Conservation (phyloP, 2,113 vertebrate species). For the Alces alces region DNA sequence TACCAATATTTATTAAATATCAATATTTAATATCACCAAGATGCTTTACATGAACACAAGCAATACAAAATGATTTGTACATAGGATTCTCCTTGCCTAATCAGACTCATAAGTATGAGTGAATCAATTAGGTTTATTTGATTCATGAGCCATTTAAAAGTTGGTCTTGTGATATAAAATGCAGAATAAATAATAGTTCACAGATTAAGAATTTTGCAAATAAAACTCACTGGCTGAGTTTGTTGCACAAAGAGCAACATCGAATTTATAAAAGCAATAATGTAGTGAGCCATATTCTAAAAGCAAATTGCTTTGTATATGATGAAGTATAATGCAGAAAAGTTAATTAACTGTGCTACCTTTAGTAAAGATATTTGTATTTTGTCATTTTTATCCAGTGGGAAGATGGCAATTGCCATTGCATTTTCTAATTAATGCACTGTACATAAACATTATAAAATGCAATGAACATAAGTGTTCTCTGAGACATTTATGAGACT, state of each 20-base stretch:
- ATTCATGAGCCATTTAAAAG: conserved; percentile 66
- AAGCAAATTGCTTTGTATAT: not conserved
- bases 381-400: not conserved
- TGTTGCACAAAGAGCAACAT: not conserved
- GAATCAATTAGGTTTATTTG: conserved; percentile 65
- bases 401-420: not conserved
- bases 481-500: conserved; percentile 20
- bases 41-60: conserved; percentile 49
- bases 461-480: not conserved
- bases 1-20: not conserved
- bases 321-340: not conserved
- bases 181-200: conserved; percentile 63
- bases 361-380: not conserved
- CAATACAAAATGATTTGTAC: conserved; percentile 61
- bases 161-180: conserved; percentile 65
- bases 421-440: conserved; percentile 2
- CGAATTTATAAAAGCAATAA: not conserved
- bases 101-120: conserved; percentile 64
- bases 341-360: not conserved
- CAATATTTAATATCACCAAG: conserved; percentile 9
- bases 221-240: conserved; percentile 7
- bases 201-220: not conserved
- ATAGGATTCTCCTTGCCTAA: conserved; percentile 62
- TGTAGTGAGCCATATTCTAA: not conserved
- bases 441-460: not conserved